phyloP scores from a whole-genome alignment of 2,797 vertebrate species.

The Helicolenus hilgendorfi region DNA sequence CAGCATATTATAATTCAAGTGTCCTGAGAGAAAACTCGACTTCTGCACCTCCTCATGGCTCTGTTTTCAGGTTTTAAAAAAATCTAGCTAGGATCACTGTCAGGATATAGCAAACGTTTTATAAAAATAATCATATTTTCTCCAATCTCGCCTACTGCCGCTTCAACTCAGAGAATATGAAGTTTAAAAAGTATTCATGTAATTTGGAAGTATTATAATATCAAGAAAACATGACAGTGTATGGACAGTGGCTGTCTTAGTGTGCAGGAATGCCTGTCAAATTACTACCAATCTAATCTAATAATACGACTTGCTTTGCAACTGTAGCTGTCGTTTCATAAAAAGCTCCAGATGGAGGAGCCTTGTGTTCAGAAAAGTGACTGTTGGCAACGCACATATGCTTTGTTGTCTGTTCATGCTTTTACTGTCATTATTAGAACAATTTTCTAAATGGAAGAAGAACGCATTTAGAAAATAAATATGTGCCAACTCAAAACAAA shows the following conservation, averaged over 20 bases:
- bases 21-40: no score
- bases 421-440: background rate
- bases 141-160: background rate
- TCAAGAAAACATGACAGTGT: background rate
- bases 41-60: no score
- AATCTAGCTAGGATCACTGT: no score
- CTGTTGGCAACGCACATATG: background rate
- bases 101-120: no score
- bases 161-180: background rate
- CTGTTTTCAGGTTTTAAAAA: no score
- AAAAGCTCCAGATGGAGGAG: background rate
- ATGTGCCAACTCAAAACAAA: background rate
- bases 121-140: no score
- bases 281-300: background rate
- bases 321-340: background rate
- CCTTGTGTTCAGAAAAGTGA: background rate
- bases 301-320: background rate
- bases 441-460: background rate
- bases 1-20: no score
- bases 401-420: background rate
- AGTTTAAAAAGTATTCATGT: background rate
- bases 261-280: background rate
- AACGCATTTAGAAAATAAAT: background rate
- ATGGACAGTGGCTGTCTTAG: background rate
- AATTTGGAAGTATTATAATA: background rate